Conservation (phyloP, 2,888 invertebrate species). For the Aelia acuminata region DNA sequence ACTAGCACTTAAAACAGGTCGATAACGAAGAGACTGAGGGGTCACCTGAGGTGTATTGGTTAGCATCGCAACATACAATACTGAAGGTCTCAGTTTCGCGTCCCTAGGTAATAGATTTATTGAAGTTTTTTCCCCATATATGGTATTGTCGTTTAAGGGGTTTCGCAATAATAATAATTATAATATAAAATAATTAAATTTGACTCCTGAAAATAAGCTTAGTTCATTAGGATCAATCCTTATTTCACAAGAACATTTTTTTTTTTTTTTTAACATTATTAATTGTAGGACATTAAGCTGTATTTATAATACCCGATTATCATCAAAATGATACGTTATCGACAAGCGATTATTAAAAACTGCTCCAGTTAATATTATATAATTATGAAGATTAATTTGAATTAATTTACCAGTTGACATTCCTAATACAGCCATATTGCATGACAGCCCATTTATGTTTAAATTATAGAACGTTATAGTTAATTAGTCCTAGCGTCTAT, state of each 20-base stretch:
- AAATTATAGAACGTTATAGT: neutral
- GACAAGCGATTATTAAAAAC: neutral
- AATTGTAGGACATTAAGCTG: neutral
- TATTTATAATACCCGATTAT: neutral
- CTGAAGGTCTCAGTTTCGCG: too few relatives aligned
- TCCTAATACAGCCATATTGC: neutral
- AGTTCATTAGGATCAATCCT: neutral
- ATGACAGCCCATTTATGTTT: neutral
- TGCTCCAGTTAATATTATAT: neutral
- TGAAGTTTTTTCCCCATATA: too few relatives aligned
- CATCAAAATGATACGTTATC: neutral
- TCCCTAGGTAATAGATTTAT: too few relatives aligned
- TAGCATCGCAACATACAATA: too few relatives aligned
- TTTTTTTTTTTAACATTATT: neutral
- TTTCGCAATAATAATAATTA: too few relatives aligned
- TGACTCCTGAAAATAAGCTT: neutral
- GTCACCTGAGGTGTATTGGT: too few relatives aligned
- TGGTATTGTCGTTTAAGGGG: too few relatives aligned
- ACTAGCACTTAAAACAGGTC: too few relatives aligned
- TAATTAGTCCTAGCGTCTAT: neutral
- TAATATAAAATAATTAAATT: too few relatives aligned
- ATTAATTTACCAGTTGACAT: neutral
- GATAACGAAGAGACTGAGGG: too few relatives aligned
- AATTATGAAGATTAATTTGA: neutral
- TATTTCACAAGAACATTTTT: neutral